Percentiles rank a stretch among this genome's conserved stretches.
Conservation (phyloP, 2,113 vertebrate genomes). For the Symphodus melops region DNA sequence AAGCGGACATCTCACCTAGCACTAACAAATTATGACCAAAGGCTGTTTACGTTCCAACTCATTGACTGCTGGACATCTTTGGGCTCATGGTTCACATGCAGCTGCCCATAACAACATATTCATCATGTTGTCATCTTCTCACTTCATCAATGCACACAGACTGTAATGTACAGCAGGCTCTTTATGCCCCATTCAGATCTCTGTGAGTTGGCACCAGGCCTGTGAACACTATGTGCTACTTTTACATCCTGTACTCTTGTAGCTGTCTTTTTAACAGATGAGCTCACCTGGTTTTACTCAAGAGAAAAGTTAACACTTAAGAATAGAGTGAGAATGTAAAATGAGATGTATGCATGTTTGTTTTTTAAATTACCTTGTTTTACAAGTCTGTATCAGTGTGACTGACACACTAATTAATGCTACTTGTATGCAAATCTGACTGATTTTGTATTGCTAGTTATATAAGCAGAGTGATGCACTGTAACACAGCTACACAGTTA, state of each 20-base stretch:
- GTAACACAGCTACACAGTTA: background rate
- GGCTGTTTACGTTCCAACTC: conserved; percentile 66
- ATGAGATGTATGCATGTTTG: background rate
- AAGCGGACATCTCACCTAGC: conserved; percentile 40
- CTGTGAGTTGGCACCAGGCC: conserved; percentile 31
- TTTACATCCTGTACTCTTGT: conserved; percentile 25
- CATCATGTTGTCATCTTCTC: conserved; percentile 67
- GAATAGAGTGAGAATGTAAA: background rate
- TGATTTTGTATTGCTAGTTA: background rate
- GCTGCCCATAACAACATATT: conserved; percentile 50
- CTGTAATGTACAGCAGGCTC: conserved; percentile 12
- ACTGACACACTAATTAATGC: background rate
- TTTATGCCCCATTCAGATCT: conserved; percentile 24
- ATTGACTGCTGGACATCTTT: conserved; percentile 59
- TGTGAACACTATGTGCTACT: conserved; percentile 20
- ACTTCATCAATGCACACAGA: conserved; percentile 31
- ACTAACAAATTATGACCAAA: conserved; percentile 58
- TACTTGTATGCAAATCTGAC: background rate
- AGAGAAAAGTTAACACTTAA: background rate
- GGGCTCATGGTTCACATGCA: conserved; percentile 42
- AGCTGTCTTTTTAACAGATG: conserved; percentile 7
- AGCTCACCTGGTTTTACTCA: background rate
- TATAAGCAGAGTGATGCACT: background rate
- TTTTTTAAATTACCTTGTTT: background rate
- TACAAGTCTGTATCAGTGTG: background rate